Percentiles rank a stretch among this genome's conserved stretches.
Evolutionary conservation across 2,888 invertebrate genomes (phyloP).

Genomic region (Cephus runcator): DNA sequence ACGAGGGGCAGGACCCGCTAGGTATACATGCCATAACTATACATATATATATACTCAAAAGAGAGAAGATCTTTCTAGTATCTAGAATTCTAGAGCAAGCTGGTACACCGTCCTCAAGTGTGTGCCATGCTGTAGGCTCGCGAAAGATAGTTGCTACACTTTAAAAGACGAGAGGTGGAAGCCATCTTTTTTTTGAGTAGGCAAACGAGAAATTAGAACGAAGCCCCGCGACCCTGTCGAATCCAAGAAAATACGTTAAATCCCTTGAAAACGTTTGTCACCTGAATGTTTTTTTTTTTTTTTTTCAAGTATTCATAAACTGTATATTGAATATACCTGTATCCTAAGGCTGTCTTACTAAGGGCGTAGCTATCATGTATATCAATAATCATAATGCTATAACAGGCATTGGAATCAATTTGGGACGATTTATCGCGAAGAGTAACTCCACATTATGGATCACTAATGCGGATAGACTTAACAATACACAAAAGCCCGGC

Average conservation of each 20-base stretch:
- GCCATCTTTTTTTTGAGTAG: conserved; percentile 53
- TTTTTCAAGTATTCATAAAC: too few relatives aligned
- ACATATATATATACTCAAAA: neutral
- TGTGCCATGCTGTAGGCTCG: conserved; percentile 54
- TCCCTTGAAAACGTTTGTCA: too few relatives aligned
- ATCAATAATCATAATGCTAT: neutral
- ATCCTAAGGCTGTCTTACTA: too few relatives aligned
- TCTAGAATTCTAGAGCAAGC: conserved; percentile 62
- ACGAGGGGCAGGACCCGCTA: conserved; percentile 6
- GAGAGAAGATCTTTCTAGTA: conserved; percentile 42
- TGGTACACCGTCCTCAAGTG: conserved; percentile 39
- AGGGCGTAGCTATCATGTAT: neutral
- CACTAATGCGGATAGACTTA: conserved; percentile 63
- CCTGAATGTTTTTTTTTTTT: too few relatives aligned
- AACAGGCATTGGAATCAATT: conserved; percentile 3
- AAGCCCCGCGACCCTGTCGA: too few relatives aligned
- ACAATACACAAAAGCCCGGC: conserved; percentile 61
- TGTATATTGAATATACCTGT: too few relatives aligned
- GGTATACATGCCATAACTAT: too few relatives aligned
- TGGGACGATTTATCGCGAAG: conserved; percentile 58
- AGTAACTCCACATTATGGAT: conserved; percentile 61
- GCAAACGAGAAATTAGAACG: conserved; percentile 59
- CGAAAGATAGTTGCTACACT: conserved; percentile 60
- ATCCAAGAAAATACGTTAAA: too few relatives aligned
- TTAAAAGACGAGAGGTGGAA: conserved; percentile 51